Conservation (phyloP, 2,888 invertebrate genomes). For the Cerastis rubricosa region DNA sequence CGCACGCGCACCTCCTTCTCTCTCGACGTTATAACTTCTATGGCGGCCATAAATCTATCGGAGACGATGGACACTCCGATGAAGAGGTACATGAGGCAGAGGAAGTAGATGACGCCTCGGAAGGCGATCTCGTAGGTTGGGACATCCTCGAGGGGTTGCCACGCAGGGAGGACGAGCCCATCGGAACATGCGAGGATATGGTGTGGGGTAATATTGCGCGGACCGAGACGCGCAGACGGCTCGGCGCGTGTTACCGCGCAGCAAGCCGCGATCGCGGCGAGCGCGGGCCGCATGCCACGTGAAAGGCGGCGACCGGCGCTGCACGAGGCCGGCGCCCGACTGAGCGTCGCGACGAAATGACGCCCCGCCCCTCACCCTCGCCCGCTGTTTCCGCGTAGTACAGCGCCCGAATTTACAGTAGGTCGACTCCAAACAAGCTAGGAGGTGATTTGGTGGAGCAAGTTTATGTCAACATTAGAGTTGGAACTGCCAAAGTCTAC, state of each 20-base stretch:
- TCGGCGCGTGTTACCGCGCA: constrained; percentile 87
- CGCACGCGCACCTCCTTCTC: constrained; percentile 98
- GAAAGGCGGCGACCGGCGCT: constrained; percentile 87
- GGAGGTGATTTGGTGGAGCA: constrained; percentile 44
- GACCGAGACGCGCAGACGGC: constrained; percentile 82
- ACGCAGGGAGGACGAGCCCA: constrained; percentile 97
- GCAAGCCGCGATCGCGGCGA: constrained; percentile 86
- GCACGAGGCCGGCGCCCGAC: constrained; percentile 89
- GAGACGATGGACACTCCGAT: constrained; percentile 99
- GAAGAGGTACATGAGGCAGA: constrained; percentile 97
- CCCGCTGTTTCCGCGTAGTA: constrained; percentile 61
- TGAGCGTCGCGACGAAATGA: constrained; percentile 81
- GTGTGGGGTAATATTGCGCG: constrained; percentile 83
- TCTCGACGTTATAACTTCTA: constrained; percentile 99
- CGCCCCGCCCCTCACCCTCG: constrained; percentile 70
- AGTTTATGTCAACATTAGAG: constrained; percentile 55
- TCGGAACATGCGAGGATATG: constrained; percentile 92
- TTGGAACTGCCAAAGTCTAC: constrained; percentile 43
- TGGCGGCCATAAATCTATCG: constrained; percentile 99
- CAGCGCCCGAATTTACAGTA: constrained; percentile 58
- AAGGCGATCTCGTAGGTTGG: constrained; percentile 94
- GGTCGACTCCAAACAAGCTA: constrained; percentile 61
- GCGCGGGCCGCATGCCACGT: constrained; percentile 89
- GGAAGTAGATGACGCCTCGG: constrained; percentile 97
- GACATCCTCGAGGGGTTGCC: constrained; percentile 96